Percentiles rank a stretch among this genome's conserved stretches.
These are phyloP conservation scores for Maniola hyperantus DNA, from an alignment of 2,888 invertebrate species.

Conservation along the genomic window DNA sequence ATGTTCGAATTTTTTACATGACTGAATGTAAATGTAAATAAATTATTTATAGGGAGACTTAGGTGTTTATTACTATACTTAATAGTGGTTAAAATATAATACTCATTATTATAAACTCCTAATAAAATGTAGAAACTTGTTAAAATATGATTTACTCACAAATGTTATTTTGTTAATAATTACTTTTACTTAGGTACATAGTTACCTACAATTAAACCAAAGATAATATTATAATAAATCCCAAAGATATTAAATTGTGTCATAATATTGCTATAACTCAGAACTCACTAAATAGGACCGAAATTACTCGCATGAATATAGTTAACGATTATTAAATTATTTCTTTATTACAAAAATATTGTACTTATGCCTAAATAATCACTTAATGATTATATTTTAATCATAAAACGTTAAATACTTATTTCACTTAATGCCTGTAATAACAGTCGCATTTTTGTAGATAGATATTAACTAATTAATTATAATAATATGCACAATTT, in stretches of 20 bases:
- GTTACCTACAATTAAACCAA: slow-evolving; percentile 38
- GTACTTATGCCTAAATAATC: slow-evolving; percentile 34
- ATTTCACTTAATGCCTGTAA: slow-evolving; percentile 21
- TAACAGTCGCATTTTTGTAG: slow-evolving; percentile 24
- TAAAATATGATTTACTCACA: slow-evolving; percentile 7
- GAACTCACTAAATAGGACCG: slow-evolving; percentile 7
- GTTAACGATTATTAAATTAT: neutral
- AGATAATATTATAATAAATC: slow-evolving; percentile 26
- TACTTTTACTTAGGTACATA: slow-evolving; percentile 20
- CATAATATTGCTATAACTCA: slow-evolving; percentile 21
- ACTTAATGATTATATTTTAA: neutral
- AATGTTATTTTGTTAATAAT: slow-evolving; percentile 2
- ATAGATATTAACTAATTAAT: slow-evolving; percentile 17
- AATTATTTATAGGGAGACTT: slow-evolving; percentile 58
- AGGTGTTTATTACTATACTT: slow-evolving; percentile 50
- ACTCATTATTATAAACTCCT: slow-evolving; percentile 42
- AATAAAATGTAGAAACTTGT: slow-evolving; percentile 20
- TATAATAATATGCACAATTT: slow-evolving; percentile 46
- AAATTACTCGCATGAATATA: slow-evolving; percentile 16
- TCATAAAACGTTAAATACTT: neutral
- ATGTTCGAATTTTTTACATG: slow-evolving; percentile 43
- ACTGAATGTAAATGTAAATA: slow-evolving; percentile 69
- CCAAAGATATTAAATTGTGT: slow-evolving; percentile 20
- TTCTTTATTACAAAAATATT: slow-evolving; percentile 17
- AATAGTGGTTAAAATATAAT: slow-evolving; percentile 49